Percentiles rank a stretch among this genome's conserved stretches.
phyloP scores from a whole-genome alignment of 2,113 vertebrate species.

The Entelurus aequoreus region DNA sequence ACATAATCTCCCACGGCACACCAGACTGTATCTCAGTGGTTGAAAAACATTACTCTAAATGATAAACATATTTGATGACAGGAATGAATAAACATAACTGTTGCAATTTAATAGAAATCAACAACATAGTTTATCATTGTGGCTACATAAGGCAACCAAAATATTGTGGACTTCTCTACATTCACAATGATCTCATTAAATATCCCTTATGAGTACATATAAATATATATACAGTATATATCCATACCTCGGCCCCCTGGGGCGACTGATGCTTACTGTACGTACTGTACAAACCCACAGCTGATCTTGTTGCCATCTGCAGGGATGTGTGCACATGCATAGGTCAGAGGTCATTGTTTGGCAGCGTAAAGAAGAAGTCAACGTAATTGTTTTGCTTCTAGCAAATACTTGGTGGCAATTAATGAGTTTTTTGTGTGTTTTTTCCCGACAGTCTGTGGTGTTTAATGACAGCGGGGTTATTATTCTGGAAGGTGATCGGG shows the following conservation, averaged over 20 bases:
- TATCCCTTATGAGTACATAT: neutral
- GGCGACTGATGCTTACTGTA: constrained; percentile 14
- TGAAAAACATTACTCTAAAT: too few species aligned
- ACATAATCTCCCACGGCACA: too few species aligned
- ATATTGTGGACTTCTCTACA: neutral
- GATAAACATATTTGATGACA: neutral
- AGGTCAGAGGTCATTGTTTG: constrained; percentile 37
- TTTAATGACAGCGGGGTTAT: neutral
- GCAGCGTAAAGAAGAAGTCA: neutral
- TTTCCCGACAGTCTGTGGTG: neutral
- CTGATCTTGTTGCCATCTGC: constrained; percentile 4
- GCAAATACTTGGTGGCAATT: too few species aligned
- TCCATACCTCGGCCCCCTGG: neutral
- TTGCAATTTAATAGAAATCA: neutral
- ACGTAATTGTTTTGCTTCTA: neutral
- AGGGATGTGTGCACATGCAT: neutral
- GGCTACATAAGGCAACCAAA: neutral
- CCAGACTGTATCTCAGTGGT: too few species aligned
- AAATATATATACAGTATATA: neutral
- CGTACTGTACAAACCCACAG: neutral
- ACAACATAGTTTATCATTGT: neutral
- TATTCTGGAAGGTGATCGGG: too few species aligned
- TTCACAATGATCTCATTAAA: too few species aligned
- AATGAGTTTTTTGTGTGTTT: neutral
- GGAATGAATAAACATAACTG: neutral